Conservation (phyloP, 2,797 vertebrate species). For the Momotus momota region DNA sequence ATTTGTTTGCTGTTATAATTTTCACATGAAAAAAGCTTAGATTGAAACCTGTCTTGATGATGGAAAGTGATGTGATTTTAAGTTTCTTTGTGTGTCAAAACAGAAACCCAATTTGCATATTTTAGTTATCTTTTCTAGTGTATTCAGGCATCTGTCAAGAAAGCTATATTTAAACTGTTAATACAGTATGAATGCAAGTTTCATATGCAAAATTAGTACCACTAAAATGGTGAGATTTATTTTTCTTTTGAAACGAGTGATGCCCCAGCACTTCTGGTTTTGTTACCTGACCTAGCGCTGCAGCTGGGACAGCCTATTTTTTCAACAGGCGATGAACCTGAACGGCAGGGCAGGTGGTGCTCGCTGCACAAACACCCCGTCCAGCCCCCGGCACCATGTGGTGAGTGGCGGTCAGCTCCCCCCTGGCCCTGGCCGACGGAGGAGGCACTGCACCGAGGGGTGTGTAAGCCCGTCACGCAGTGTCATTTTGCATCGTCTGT, state of each 20-base stretch:
- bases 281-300: conserved; percentile 11
- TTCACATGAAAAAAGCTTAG: conserved; percentile 77
- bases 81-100: conserved; percentile 79
- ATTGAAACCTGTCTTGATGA: conserved; percentile 75
- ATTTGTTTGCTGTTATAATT: conserved; percentile 77
- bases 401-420: neutral
- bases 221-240: conserved; percentile 64
- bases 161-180: conserved; percentile 77
- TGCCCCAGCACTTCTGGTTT: conserved; percentile 42
- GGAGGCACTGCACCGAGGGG: neutral
- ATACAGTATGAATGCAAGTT: conserved; percentile 71
- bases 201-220: conserved; percentile 69
- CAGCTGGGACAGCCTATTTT: conserved; percentile 57
- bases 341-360: conserved; percentile 37
- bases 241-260: conserved; percentile 62
- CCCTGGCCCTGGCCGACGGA: accelerated
- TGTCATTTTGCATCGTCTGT: neutral
- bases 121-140: conserved; percentile 77
- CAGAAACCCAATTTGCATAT: conserved; percentile 80
- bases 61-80: conserved; percentile 83
- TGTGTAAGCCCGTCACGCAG: accelerated
- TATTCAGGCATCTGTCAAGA: conserved; percentile 76
- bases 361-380: neutral
- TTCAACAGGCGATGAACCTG: neutral
- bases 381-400: neutral